These are phyloP conservation scores for Neoascia interrupta DNA, from an alignment of 2,888 invertebrate species.

Conservation along the genomic window DNA sequence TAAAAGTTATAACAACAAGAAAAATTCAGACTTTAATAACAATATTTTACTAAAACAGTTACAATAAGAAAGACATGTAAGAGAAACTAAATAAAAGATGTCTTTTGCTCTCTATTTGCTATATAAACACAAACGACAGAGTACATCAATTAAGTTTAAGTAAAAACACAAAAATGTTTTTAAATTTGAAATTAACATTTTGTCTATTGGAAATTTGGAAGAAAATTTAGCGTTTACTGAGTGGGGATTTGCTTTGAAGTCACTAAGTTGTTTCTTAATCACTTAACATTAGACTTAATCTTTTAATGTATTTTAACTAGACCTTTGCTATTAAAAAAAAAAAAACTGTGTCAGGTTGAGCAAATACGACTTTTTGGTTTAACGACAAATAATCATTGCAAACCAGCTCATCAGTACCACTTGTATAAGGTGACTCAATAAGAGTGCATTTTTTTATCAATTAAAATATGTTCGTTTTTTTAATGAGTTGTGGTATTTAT, in stretches of 20 bases:
- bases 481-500: no score
- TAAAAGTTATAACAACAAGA: slow-evolving; percentile 4
- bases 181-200: slow-evolving; percentile 37
- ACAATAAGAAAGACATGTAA: slow-evolving; percentile 33
- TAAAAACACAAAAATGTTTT: neutral
- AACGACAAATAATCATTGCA: no score
- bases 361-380: no score
- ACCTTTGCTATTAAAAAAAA: no score
- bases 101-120: slow-evolving; percentile 68
- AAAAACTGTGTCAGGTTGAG: no score
- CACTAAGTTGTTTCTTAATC: no score
- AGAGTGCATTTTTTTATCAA: no score
- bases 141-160: slow-evolving; percentile 34
- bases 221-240: slow-evolving; percentile 29
- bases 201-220: slow-evolving; percentile 34
- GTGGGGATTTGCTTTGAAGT: neutral
- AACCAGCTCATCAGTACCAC: no score
- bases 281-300: no score
- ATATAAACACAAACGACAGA: slow-evolving; percentile 59
- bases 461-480: no score
- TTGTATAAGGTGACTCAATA: no score
- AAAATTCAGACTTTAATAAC: slow-evolving; percentile 24
- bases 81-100: slow-evolving; percentile 42
- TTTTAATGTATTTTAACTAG: no score
- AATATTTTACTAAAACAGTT: neutral